phyloP scores from a whole-genome alignment of 2,888 invertebrate genomes.

The Molorchus minor region DNA sequence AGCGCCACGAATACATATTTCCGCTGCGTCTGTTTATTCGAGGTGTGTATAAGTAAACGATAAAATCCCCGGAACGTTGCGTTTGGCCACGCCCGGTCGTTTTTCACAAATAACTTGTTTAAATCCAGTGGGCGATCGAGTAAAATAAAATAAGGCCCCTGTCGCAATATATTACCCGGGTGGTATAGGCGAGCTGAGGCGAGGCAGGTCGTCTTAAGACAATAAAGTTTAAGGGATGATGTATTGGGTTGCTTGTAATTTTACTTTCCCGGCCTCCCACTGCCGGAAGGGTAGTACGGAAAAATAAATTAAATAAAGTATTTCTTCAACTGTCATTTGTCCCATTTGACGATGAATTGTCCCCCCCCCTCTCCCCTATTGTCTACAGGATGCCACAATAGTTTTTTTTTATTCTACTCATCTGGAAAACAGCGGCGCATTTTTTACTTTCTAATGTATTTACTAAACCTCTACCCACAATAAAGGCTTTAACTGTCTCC shows the following conservation, averaged over 20 bases:
- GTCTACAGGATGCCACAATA: not conserved
- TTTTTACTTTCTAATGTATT: not conserved
- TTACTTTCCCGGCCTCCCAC: not conserved
- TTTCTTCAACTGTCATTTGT: too few species aligned
- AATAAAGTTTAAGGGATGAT: not conserved
- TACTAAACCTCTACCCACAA: not conserved
- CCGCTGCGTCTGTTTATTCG: too few species aligned
- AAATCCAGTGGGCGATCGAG: not conserved
- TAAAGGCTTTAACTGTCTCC: too few species aligned
- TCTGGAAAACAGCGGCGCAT: not conserved
- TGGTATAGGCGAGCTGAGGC: not conserved
- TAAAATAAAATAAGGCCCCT: not conserved
- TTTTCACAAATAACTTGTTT: conserved; percentile 12
- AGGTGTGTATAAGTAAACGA: too few species aligned
- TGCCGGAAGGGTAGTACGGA: not conserved
- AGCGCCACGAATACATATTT: too few species aligned
- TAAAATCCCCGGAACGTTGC: not conserved
- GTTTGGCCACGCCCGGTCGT: conserved; percentile 6
- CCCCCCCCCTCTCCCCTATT: not conserved
- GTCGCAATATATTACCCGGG: not conserved
- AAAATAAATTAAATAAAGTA: too few species aligned
- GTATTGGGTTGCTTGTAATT: not conserved
- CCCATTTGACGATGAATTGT: too few species aligned
- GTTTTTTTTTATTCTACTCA: not conserved
- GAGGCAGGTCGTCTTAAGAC: not conserved